phyloP scores from a whole-genome alignment of 2,113 vertebrate genomes.

The Silurus asotus region DNA sequence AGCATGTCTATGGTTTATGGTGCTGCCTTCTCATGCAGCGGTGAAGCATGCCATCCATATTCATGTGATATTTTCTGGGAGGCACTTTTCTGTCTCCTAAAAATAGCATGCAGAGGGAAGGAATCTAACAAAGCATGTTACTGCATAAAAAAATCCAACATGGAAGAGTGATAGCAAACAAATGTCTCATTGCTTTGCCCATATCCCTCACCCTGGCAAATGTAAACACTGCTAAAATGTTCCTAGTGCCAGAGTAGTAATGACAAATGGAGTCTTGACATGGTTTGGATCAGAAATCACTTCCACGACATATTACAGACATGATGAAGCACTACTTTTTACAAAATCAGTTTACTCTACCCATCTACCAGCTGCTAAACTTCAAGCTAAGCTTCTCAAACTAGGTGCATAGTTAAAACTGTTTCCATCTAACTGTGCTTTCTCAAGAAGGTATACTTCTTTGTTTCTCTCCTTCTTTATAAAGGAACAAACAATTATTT shows the following conservation, averaged over 20 bases:
- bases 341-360: background rate
- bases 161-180: constrained; percentile 67
- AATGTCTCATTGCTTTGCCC: constrained; percentile 55
- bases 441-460: background rate
- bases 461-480: background rate
- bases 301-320: background rate
- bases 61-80: constrained; percentile 77
- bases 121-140: constrained; percentile 67
- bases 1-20: constrained; percentile 60
- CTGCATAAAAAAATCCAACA: constrained; percentile 61
- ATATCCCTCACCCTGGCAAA: constrained; percentile 42
- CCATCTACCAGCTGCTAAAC: background rate
- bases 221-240: constrained; percentile 63
- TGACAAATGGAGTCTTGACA: background rate
- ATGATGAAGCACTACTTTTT: background rate
- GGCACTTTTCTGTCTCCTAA: constrained; percentile 78
- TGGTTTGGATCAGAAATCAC: background rate
- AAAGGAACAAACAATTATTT: background rate
- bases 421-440: background rate
- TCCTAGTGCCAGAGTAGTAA: constrained; percentile 50
- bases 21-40: constrained; percentile 65
- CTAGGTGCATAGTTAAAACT: background rate
- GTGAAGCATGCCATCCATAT: constrained; percentile 75
- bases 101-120: constrained; percentile 76
- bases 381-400: background rate